Conservation (phyloP, 2,113 vertebrate genomes). For the Mobula birostris region DNA sequence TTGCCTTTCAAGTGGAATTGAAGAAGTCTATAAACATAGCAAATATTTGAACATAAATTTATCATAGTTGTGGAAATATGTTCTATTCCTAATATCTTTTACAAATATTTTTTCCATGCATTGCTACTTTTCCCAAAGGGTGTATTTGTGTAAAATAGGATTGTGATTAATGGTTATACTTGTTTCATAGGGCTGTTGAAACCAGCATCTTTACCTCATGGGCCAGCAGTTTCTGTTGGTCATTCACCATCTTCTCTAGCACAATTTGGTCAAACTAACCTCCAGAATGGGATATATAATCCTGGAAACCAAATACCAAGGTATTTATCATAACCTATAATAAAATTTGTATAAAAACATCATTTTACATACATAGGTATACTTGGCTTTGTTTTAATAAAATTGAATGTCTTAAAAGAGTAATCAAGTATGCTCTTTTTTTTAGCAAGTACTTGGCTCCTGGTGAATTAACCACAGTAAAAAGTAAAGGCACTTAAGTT, state of each 20-base stretch:
- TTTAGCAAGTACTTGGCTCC: not conserved
- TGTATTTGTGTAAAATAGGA: not conserved
- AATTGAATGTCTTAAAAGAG: not conserved
- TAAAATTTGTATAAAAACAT: not conserved
- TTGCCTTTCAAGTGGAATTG: not conserved
- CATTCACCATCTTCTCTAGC: conserved; percentile 50
- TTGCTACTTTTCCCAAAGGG: not conserved
- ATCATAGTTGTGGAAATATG: not conserved
- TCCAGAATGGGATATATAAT: conserved; percentile 57
- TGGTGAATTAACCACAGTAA: not conserved
- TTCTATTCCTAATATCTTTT: not conserved
- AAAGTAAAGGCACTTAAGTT: not conserved
- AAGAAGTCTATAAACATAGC: not conserved
- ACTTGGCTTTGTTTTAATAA: not conserved
- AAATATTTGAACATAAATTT: not conserved
- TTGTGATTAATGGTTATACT: not conserved
- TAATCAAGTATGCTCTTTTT: not conserved
- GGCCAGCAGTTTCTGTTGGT: conserved; percentile 51
- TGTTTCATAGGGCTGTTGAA: conserved; percentile 65
- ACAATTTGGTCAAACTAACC: conserved; percentile 54
- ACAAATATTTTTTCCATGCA: not conserved
- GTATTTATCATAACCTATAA: conserved; percentile 48
- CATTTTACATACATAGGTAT: not conserved
- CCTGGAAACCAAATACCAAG: conserved; percentile 59
- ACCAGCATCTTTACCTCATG: conserved; percentile 52